Percentiles rank a stretch among this genome's conserved stretches.
phyloP scores from a whole-genome alignment of 2,113 vertebrate genomes.

The Rhabdomys dilectus region DNA sequence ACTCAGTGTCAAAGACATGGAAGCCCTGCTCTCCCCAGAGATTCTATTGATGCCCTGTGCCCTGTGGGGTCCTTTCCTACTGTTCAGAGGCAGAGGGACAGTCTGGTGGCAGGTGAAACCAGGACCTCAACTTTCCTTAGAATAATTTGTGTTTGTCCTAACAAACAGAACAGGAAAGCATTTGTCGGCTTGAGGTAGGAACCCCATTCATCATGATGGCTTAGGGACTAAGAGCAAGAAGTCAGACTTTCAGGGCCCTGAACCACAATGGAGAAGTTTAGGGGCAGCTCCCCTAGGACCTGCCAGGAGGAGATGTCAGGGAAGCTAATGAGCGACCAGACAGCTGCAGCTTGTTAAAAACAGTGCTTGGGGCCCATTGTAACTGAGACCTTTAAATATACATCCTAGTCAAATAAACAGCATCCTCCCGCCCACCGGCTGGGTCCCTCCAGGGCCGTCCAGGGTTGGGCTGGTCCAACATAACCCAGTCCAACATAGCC shows the following conservation, averaged over 20 bases:
- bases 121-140: constrained; percentile 79
- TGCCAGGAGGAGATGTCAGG: constrained; percentile 87
- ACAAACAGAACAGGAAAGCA: constrained; percentile 86
- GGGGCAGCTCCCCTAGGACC: constrained; percentile 85
- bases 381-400: constrained; percentile 90
- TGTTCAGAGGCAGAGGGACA: not conserved
- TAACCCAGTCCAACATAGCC: not conserved
- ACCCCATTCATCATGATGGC: constrained; percentile 86
- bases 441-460: constrained; percentile 48
- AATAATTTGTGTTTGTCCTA: constrained; percentile 83
- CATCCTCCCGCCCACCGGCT: constrained; percentile 80
- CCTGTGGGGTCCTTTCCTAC: not conserved
- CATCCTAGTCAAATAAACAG: constrained; percentile 90
- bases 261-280: constrained; percentile 77
- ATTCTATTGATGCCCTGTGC: not conserved
- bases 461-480: constrained; percentile 23
- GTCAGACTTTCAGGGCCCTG: constrained; percentile 83
- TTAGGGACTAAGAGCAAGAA: constrained; percentile 84
- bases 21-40: not conserved
- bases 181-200: constrained; percentile 85
- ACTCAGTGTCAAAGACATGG: not conserved
- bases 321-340: constrained; percentile 86
- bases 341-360: constrained; percentile 90
- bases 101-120: constrained; percentile 44
- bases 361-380: constrained; percentile 85